Base-by-base conservation (phyloP, 2,797 vertebrate species). In the Esox masquinongy region DNA sequence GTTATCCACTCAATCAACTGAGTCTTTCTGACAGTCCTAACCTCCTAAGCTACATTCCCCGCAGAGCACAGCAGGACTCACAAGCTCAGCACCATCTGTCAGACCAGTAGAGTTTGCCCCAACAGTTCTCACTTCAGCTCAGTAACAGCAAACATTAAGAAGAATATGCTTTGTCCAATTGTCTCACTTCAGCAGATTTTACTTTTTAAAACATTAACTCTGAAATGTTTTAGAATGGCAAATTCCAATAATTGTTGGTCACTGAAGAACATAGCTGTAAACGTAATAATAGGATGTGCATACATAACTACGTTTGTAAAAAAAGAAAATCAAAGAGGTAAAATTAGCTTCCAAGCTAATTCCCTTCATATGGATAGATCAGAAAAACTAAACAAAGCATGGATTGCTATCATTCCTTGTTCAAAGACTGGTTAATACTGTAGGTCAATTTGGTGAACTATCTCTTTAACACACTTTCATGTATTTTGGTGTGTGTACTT, bases 21-120 rank as follows among this genome's bases (percentile, higher is more conserved):
- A 98, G 95, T 96, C 95, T 95, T 96, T 97, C 94, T 97, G 97
- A 98, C 97, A 97, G 95, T 94, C 93, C 95, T 96, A 97, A 96
- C 97, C 96, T 96, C 96, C 95, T 95, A 97, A 97, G 96, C 95
- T 94, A 94, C 90, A 91, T 94, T 94, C 94, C 97, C 97, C 94
- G 96, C 97, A 97, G 97, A 94, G 97, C 95, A 91, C 96, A 91
- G 97, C 96, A 90, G 95, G 97, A 94, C 94, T 92, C 24, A 49
- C 95, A 94, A 89, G 90, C 96, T 96, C 96, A 96, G 94, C 95
- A 95, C 97, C 97, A 98, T 98, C 97, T 98, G 97, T 97, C 96
- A 51, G 24, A 51, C n/a, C 29, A 19, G 29, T 51, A 26, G 50
- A 56, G 26, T 29, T 71, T 19, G 31, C 34, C 36, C 17, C 34